Base-by-base conservation (phyloP, 2,888 invertebrate species). In the Scaptodrosophila latifasciaeformis region DNA sequence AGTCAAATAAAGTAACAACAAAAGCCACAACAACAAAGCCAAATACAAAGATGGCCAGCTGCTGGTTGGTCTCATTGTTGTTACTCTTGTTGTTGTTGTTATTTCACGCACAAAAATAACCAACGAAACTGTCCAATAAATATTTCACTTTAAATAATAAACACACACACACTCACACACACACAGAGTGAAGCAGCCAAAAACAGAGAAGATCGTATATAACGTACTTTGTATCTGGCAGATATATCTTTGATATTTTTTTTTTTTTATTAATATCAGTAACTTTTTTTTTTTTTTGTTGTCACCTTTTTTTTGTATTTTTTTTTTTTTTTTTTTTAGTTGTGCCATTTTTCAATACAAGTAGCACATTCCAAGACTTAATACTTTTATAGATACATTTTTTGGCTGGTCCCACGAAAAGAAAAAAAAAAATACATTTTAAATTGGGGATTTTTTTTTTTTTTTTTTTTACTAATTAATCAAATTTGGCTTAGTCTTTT, bases 401-500 rank as follows among this genome's bases (percentile, higher is more conserved):
- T 55, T n/a, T n/a, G n/a, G n/a, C n/a, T n/a, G n/a, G n/a, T n/a
- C n/a, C n/a, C n/a, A n/a, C 24, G 24, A 24, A 24, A 24, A 24
- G 4, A 24, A 24, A 24, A 24, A 3, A 24, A 24, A 24, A 40
- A 40, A 40, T 40, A 40, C 40, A 40, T 45, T 39, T 60, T 54
- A 57, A 56, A 54, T 72, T 55, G 49, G n/a, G n/a, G n/a, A n/a
- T n/a, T n/a, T n/a, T n/a, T n/a, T n/a, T n/a, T n/a, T n/a, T 63
- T 57, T 67, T 75, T 78, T 24, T 63, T 78, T 52, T 59, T 72
- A 79, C 80, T 69, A 80, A 71, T 71, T 71, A 71, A 71, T 71
- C 71, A 71, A 77, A 71, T 80, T 72, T 77, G 77, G 71, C 80
- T 76, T 65, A 59, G 49, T 53, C 77, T 72, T 76, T 79, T 79